Evolutionary conservation across 1,140 invertebrate genomes (phyloP).

Genomic region (Drosophila lowei): DNA sequence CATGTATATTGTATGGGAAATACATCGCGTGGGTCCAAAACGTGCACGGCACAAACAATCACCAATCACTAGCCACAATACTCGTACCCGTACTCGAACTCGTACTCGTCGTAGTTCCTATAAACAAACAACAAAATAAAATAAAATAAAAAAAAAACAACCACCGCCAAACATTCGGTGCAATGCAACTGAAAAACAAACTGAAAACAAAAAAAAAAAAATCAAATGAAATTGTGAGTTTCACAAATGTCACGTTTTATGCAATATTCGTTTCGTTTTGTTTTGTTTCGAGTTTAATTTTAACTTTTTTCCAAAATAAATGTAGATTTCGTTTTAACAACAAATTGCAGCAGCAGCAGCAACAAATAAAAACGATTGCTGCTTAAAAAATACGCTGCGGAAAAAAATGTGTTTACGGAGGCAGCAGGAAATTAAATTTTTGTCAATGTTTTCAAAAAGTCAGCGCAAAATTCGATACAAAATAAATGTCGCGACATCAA

Average conservation of each 20-base stretch:
- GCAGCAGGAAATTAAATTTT: conserved; percentile 59
- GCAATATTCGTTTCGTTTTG: conserved; percentile 36
- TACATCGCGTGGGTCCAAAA: conserved; percentile 41
- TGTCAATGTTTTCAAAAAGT: conserved; percentile 42
- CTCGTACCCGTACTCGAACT: too few species aligned
- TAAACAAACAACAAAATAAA: conserved; percentile 19
- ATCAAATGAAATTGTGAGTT: conserved; percentile 38
- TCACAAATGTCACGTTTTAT: conserved; percentile 72
- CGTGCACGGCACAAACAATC: conserved; percentile 40
- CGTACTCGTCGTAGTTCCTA: too few species aligned
- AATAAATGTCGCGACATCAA: conserved; percentile 66
- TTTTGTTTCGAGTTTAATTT: conserved; percentile 12
- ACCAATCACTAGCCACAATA: conserved; percentile 4
- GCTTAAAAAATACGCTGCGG: conserved; percentile 33
- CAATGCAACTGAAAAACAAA: conserved; percentile 18
- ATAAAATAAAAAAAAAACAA: conserved; percentile 17
- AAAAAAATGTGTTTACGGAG: conserved; percentile 47
- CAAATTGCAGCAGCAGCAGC: conserved; percentile 34
- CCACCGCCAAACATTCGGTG: not conserved
- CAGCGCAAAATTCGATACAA: conserved; percentile 44
- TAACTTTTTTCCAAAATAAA: conserved; percentile 26
- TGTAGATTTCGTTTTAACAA: conserved; percentile 39
- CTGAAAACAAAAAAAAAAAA: conserved; percentile 7
- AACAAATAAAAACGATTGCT: conserved; percentile 44
- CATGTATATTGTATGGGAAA: conserved; percentile 2